Base-by-base conservation (phyloP, 2,797 vertebrate species). In the Brotula barbata region DNA sequence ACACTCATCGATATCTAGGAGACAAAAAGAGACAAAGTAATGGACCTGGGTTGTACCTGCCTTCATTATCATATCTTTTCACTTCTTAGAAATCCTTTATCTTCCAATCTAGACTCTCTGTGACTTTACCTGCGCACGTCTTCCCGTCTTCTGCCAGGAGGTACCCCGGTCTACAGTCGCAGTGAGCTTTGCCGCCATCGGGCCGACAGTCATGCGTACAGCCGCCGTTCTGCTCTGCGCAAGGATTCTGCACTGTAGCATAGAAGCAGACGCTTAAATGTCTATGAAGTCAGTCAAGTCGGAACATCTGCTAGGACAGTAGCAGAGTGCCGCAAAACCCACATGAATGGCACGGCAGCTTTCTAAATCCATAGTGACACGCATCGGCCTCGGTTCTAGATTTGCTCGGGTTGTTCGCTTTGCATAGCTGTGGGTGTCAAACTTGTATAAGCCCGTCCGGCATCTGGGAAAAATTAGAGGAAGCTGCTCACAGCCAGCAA, bases 1-100 rank as follows among this genome's bases (percentile, higher is more conserved):
- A 44, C 97, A 99, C 56, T 98, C 97, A 0, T 99, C 92, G 16
- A 97, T 79, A 1, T 99, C 97, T 99, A 85, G 13, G 40, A 68
- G 19, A 47, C 66, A 65, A 71, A n/a, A 48, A 34, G 33, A 56
- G 51, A 64, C 1, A 49, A 21, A 49, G 51, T 3, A 55, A 41
- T 49, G n/a, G 25, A 71, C 64, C 36, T 59, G 57, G 21, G 46
- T 23, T 57, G 31, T 31, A 58, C 14, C 49, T 62, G 64, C 16
- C 10, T 22, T 1, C 46, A 33, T 20, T 7, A 8, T 31, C 23
- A 5, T 15, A 40, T 8, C 31, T 45, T 44, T 41, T 12, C 1
- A 54, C 14, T 34, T 10, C 23, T 15, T 7, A 10, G 10, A 16
- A 11, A 39, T 48, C 5, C 11, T 22, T 37, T 51, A 49, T 28